These are phyloP conservation scores for Mythimna loreyi DNA, from an alignment of 2,888 invertebrate species.

Conservation along the genomic window DNA sequence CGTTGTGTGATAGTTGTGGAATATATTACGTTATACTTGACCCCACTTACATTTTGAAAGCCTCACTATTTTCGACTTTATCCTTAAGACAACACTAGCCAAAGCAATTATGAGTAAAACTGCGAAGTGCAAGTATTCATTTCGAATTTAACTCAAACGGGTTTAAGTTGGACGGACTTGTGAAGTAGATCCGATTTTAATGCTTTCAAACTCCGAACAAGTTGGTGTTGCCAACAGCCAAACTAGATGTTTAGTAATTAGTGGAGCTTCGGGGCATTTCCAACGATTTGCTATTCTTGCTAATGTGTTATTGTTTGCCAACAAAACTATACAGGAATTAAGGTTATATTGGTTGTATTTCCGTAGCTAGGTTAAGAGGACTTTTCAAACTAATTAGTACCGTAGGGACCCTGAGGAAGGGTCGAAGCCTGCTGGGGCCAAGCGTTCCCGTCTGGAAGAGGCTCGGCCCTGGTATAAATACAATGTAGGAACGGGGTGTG, in stretches of 20 bases:
- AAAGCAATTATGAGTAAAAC: constrained; percentile 45
- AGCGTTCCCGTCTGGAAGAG: no score
- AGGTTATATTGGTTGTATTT: neutral
- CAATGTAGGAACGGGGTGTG: no score
- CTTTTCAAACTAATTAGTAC: neutral
- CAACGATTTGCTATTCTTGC: constrained; percentile 22
- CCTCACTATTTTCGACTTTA: neutral
- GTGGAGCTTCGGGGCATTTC: constrained; percentile 29
- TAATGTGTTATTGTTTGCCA: constrained; percentile 38
- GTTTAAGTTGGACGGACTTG: constrained; percentile 52
- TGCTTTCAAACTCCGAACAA: constrained; percentile 52
- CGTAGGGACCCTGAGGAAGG: no score
- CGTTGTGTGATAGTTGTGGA: no score
- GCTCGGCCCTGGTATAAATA: no score
- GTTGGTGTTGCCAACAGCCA: constrained; percentile 31
- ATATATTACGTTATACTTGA: no score
- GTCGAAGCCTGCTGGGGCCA: no score
- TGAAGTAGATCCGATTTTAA: constrained; percentile 67
- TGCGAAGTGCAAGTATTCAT: constrained; percentile 61
- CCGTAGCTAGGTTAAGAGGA: neutral
- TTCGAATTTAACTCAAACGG: constrained; percentile 61
- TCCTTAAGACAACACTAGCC: neutral
- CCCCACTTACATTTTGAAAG: neutral
- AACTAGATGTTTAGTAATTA: constrained; percentile 57
- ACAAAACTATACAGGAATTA: neutral